A percentile compares a stretch with the other conserved stretches of the same genome.
These are phyloP conservation scores for Falcaria lacertinaria DNA, from an alignment of 2,888 invertebrate species.

Conservation along the genomic window DNA sequence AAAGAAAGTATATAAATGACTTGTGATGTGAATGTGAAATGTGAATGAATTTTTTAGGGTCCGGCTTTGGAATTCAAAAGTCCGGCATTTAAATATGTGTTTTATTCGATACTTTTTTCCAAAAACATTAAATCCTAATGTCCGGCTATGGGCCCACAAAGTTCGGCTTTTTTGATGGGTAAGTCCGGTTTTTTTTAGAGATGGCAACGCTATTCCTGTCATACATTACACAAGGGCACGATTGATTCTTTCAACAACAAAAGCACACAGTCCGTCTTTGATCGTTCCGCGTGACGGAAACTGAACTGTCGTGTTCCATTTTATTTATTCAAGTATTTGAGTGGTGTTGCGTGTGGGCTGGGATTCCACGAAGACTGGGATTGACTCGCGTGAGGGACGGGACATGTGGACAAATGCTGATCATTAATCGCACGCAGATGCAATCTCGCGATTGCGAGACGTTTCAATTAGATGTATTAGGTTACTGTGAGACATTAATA, in stretches of 20 bases:
- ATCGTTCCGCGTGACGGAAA: conserved; percentile 14
- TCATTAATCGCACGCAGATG: conserved; percentile 22
- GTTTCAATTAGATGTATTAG: not conserved
- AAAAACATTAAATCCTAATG: too few relatives aligned
- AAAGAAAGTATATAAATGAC: too few relatives aligned
- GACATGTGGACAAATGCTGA: conserved; percentile 19
- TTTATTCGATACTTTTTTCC: too few relatives aligned
- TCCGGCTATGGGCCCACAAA: too few relatives aligned
- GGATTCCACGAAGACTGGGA: conserved; percentile 32
- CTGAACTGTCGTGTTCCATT: conserved; percentile 17
- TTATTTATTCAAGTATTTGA: conserved; percentile 23
- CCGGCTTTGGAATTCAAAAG: too few relatives aligned
- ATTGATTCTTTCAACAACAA: too few relatives aligned
- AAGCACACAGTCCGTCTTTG: too few relatives aligned
- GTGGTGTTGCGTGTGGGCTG: conserved; percentile 30
- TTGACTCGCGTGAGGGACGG: conserved; percentile 19
- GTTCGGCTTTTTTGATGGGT: too few relatives aligned
- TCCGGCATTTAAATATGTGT: too few relatives aligned
- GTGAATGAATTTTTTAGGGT: too few relatives aligned
- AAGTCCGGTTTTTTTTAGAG: too few relatives aligned
- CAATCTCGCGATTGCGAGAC: not conserved
- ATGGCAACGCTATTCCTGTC: conserved; percentile 7
- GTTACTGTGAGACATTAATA: not conserved
- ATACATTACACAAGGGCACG: not conserved
- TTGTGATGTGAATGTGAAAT: too few relatives aligned